Evolutionary conservation across 2,888 invertebrate genomes (phyloP).

Genomic region (Gastracanthus pulcherrimus): DNA sequence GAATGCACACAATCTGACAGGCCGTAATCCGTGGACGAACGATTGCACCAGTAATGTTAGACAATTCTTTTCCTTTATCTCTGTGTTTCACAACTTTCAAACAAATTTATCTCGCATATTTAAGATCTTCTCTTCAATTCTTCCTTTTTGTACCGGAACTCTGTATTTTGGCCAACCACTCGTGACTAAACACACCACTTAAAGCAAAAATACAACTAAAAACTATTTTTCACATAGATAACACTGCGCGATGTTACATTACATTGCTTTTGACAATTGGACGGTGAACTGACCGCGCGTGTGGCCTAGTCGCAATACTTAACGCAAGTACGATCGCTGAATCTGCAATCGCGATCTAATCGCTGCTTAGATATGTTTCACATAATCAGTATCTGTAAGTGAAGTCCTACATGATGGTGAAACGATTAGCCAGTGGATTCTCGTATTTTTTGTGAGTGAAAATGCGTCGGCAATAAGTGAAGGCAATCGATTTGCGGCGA

Average conservation of each 20-base stretch:
- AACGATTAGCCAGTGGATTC: background rate
- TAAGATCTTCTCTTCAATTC: background rate
- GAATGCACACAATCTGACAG: background rate
- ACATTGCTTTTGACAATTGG: background rate
- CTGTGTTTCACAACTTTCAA: background rate
- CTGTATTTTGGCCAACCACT: too few species aligned
- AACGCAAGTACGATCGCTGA: background rate
- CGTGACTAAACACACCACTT: background rate
- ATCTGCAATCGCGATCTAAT: background rate
- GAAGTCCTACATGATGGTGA: background rate
- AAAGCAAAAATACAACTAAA: background rate
- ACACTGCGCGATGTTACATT: background rate
- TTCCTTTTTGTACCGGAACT: too few species aligned
- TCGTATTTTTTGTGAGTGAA: too few species aligned
- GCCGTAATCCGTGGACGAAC: background rate
- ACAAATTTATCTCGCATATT: background rate
- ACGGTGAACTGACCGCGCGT: background rate
- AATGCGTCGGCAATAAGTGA: too few species aligned
- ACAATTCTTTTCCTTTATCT: background rate
- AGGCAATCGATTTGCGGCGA: too few species aligned
- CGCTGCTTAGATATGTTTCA: background rate
- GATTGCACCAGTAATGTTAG: background rate
- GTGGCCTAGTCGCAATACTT: background rate
- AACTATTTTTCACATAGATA: background rate
- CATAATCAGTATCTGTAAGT: background rate